Evolutionary conservation across 2,888 invertebrate genomes (phyloP).

Genomic region (Tupiocoris notatus): DNA sequence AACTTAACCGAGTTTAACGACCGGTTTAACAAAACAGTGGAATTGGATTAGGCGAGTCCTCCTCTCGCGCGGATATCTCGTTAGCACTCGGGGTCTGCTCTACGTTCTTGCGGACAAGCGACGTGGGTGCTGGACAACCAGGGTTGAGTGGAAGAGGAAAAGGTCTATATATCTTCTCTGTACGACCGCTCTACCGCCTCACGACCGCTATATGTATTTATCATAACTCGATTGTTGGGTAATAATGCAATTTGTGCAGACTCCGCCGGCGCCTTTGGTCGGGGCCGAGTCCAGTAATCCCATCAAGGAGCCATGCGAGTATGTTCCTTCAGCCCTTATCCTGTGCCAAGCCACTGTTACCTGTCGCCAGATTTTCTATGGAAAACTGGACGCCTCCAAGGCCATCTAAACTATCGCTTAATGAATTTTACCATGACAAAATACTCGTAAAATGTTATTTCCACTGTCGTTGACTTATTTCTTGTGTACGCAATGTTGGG

Average conservation of each 20-base stretch:
- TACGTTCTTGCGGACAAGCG: too few relatives aligned
- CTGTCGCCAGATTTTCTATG: too few relatives aligned
- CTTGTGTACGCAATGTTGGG: too few relatives aligned
- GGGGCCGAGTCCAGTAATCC: constrained; percentile 18
- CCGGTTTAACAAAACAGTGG: constrained; percentile 45
- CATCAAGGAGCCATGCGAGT: constrained; percentile 36
- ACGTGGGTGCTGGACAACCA: background rate
- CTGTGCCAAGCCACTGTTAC: too few relatives aligned
- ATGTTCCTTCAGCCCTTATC: constrained; percentile 11
- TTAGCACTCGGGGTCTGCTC: too few relatives aligned
- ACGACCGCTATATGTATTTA: constrained; percentile 48
- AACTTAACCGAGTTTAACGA: constrained; percentile 44
- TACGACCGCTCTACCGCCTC: constrained; percentile 10
- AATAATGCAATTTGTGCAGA: constrained; percentile 43
- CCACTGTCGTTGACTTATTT: too few relatives aligned
- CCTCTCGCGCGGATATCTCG: constrained; percentile 37
- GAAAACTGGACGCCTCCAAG: too few relatives aligned
- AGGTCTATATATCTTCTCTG: background rate
- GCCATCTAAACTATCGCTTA: too few relatives aligned
- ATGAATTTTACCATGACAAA: too few relatives aligned
- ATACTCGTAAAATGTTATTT: too few relatives aligned
- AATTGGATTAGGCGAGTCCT: constrained; percentile 38
- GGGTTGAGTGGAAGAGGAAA: background rate
- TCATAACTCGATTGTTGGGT: constrained; percentile 48
- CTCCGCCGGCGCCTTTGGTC: constrained; percentile 34